Evolutionary conservation across 2,888 invertebrate genomes (phyloP), one percentile per base, ranked within the genome.

Genomic region (Selenia dentaria): DNA sequence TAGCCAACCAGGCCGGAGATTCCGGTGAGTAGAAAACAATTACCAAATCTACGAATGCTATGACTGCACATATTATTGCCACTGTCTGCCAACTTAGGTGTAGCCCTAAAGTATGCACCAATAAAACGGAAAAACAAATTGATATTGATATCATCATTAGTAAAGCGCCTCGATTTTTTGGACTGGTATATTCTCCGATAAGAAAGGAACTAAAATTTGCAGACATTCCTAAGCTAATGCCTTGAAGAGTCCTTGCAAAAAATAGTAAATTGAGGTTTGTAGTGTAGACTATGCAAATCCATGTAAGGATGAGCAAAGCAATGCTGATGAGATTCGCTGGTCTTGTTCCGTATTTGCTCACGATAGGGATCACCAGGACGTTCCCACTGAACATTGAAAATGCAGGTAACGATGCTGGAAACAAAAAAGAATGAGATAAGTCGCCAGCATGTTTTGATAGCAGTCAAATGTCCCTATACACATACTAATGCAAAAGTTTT

Each of bases 1-100:
- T 86, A 0, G 93, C 84, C 22, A 94, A 64, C 93, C 94, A 95
- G 47, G 90, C 89, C 0, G 94, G 94, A 0, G 94, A 92, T 75
- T 95, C 95, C 0, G 93, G 93, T 0, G 85, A 83, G 31, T 68
- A 72, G 6, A 78, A 56, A 0, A 82, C 76, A 16, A 83, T 74
- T 1, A 80, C 22, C 13, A 93, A 67, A 18, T 92, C 85, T 2
- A 84, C 55, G 2, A 92, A 62, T 0, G 91, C 86, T 13, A 92
- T 67, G 2, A 70, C 47, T 0, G 84, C 81, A 40, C 90, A 89
- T 2, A 92, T 67, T 1, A 92, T 64, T 0, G 93, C 92, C 1
- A 92, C 87, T 0, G 70, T 70, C 59, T 91, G 80, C 93, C 93
- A 94, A 6, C 77, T 62, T 0, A 92, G 63, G 59, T 87, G 92